Conservation (phyloP, 1,140 invertebrate genomes). For the Macrobrachium rosenbergii region DNA sequence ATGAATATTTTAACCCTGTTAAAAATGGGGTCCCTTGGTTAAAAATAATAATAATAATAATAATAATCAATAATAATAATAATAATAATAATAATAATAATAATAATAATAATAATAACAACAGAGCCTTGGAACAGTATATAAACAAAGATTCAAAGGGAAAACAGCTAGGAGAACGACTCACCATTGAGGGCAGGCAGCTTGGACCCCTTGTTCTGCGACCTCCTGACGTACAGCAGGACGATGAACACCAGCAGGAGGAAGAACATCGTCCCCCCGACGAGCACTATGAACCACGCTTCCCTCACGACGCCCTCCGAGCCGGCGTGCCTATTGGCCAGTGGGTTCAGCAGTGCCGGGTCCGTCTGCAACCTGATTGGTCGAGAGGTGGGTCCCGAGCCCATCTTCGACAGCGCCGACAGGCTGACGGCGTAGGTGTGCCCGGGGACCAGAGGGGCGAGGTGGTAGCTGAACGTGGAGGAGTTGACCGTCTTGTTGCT, state of each 20-base stretch:
- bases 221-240: conserved; percentile 62
- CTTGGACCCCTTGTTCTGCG: conserved; percentile 58
- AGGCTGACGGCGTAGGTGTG: conserved; percentile 62
- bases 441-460: conserved; percentile 61
- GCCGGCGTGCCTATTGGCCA: conserved; percentile 62
- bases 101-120: too few species aligned
- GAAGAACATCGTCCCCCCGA: conserved; percentile 66
- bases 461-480: conserved; percentile 51
- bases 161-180: not conserved
- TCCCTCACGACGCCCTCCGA: conserved; percentile 64
- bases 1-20: too few species aligned
- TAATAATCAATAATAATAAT: not conserved
- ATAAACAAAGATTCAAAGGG: too few species aligned
- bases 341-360: conserved; percentile 60
- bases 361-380: conserved; percentile 64
- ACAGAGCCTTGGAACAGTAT: too few species aligned
- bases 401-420: conserved; percentile 53
- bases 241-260: conserved; percentile 61
- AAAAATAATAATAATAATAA: not conserved
- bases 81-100: not conserved
- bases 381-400: conserved; percentile 59
- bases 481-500: conserved; percentile 61
- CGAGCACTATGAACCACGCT: conserved; percentile 65
- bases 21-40: too few species aligned
- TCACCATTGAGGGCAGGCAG: conserved; percentile 64